Evolutionary conservation across 1,140 invertebrate species (phyloP).

Genomic region (Tachypleus tridentatus): DNA sequence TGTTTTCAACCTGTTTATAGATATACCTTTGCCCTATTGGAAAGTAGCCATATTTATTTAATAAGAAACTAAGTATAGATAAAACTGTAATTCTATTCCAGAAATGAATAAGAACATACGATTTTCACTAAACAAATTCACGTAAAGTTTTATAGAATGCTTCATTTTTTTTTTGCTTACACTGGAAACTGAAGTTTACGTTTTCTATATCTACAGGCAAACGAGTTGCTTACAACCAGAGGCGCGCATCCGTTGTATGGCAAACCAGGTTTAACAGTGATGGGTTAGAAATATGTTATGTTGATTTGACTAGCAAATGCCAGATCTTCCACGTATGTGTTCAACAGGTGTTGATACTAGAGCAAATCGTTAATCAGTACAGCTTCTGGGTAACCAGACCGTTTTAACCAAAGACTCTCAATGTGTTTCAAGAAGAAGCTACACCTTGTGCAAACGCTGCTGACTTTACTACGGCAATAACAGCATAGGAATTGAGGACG

Average conservation of each 20-base stretch:
- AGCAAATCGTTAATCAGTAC: slow-evolving; percentile 11
- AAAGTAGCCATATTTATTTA: too few relatives aligned
- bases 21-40: too few relatives aligned
- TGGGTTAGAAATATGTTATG: slow-evolving; percentile 23
- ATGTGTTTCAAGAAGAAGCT: slow-evolving; percentile 48
- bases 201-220: too few relatives aligned
- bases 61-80: too few relatives aligned
- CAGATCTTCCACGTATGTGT: slow-evolving; percentile 26
- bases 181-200: too few relatives aligned
- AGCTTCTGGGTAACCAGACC: slow-evolving; percentile 58
- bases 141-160: too few relatives aligned
- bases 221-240: slow-evolving; percentile 16
- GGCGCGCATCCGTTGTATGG: slow-evolving; percentile 26
- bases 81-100: too few relatives aligned
- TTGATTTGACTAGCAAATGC: slow-evolving; percentile 25
- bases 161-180: too few relatives aligned
- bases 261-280: slow-evolving; percentile 22
- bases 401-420: slow-evolving; percentile 40
- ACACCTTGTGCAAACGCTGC: slow-evolving; percentile 54
- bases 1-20: too few relatives aligned
- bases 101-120: too few relatives aligned
- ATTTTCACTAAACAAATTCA: too few relatives aligned
- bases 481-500: too few relatives aligned
- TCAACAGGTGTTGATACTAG: slow-evolving; percentile 38
- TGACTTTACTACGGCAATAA: slow-evolving; percentile 27